Evolutionary conservation across 1,140 invertebrate genomes (phyloP).

Genomic region (Aphelinus atriplicis): DNA sequence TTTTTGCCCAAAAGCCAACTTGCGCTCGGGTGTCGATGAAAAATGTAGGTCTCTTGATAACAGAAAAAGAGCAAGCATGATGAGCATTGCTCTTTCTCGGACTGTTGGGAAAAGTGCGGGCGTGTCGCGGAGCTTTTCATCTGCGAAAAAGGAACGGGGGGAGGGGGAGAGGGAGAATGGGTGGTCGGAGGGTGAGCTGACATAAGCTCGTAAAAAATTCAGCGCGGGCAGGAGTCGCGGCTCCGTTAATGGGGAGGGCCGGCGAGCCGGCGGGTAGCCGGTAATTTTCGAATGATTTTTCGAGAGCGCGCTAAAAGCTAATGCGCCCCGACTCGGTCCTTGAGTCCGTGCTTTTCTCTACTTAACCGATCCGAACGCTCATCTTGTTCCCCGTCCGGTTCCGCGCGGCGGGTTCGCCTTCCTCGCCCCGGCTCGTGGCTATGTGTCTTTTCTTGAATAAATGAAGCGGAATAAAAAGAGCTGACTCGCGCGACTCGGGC

Average conservation of each 20-base stretch:
- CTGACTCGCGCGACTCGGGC: slow-evolving; percentile 9
- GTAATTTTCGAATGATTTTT: slow-evolving; percentile 60
- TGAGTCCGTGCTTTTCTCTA: no score
- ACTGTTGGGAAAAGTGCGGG: no score
- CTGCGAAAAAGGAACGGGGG: no score
- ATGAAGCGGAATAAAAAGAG: slow-evolving; percentile 48
- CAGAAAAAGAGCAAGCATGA: no score
- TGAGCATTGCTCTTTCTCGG: no score
- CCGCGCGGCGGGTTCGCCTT: slow-evolving; percentile 1
- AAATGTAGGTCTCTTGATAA: no score
- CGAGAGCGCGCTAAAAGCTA: slow-evolving; percentile 56
- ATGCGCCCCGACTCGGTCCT: slow-evolving; percentile 44
- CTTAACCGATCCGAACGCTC: no score
- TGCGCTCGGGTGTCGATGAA: no score
- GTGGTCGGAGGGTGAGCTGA: background rate
- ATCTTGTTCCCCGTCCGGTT: no score
- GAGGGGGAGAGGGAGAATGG: no score
- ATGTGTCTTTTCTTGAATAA: slow-evolving; percentile 46
- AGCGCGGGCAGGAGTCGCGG: slow-evolving; percentile 28
- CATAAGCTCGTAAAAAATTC: slow-evolving; percentile 51
- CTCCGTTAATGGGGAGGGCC: slow-evolving; percentile 49
- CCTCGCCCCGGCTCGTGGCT: slow-evolving; percentile 28
- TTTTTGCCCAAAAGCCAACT: no score
- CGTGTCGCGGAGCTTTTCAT: no score
- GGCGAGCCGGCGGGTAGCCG: slow-evolving; percentile 36